phyloP scores from a whole-genome alignment of 2,888 invertebrate genomes.

The Leptura quadrifasciata region DNA sequence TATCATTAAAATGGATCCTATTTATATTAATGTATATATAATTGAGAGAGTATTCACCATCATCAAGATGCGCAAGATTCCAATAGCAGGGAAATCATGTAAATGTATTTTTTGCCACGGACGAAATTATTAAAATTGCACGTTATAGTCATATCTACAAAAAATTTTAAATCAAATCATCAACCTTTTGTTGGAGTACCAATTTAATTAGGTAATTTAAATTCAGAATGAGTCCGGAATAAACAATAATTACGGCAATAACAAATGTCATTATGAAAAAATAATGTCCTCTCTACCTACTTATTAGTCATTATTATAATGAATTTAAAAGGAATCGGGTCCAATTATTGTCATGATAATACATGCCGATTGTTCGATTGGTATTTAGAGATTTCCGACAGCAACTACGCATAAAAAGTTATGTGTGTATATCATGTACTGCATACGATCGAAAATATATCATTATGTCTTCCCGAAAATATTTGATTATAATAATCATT shows the following conservation, averaged over 20 bases:
- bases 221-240: conserved; percentile 58
- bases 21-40: conserved; percentile 38
- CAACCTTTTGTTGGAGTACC: conserved; percentile 47
- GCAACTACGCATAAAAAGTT: conserved; percentile 19
- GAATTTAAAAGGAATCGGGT: conserved; percentile 63
- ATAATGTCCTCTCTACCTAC: conserved; percentile 64
- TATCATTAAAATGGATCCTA: conserved; percentile 21
- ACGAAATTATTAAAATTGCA: conserved; percentile 35
- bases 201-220: conserved; percentile 59
- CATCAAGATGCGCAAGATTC: conserved; percentile 14
- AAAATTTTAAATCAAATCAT: conserved; percentile 30
- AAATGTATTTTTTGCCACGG: conserved; percentile 28
- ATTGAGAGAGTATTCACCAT: conserved; percentile 16
- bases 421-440: conserved; percentile 22
- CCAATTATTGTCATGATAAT: conserved; percentile 64
- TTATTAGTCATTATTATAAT: conserved; percentile 67
- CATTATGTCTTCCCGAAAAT: conserved; percentile 30
- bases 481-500: conserved; percentile 31
- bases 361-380: conserved; percentile 56
- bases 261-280: conserved; percentile 67
- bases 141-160: conserved; percentile 17
- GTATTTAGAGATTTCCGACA: conserved; percentile 34
- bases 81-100: conserved; percentile 30
- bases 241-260: conserved; percentile 62
- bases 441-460: conserved; percentile 10